phyloP scores from a whole-genome alignment of 2,797 vertebrate genomes.

The Bradypus variegatus region DNA sequence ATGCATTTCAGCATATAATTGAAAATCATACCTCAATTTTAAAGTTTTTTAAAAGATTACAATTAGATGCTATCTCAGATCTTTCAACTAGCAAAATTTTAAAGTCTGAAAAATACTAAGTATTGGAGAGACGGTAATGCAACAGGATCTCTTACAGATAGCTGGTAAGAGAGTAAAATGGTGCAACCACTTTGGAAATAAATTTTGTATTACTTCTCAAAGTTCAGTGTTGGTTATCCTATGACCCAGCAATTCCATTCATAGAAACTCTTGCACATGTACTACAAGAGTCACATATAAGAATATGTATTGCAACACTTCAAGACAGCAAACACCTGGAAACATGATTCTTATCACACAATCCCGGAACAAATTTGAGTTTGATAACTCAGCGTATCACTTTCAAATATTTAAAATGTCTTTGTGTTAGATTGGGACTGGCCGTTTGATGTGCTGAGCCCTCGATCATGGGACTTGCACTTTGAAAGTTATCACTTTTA shows the following conservation, averaged over 20 bases:
- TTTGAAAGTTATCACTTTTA: too few species aligned
- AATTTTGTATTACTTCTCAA: neutral
- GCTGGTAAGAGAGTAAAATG: neutral
- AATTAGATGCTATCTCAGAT: neutral
- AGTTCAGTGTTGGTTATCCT: neutral
- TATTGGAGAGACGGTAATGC: neutral
- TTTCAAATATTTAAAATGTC: neutral
- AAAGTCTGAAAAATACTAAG: neutral
- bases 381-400: neutral
- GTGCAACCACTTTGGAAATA: neutral
- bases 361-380: neutral
- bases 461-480: too few species aligned
- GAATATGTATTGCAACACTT: neutral
- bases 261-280: neutral
- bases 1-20: neutral
- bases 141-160: neutral
- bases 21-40: slow-evolving; percentile 4
- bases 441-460: too few species aligned
- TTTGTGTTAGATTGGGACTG: too few species aligned
- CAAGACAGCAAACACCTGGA: neutral
- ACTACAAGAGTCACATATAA: neutral
- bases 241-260: neutral
- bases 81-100: neutral
- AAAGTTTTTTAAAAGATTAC: neutral
- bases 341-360: neutral